Base-by-base conservation (phyloP, 1,140 invertebrate genomes). In the Aporrectodea caliginosa region DNA sequence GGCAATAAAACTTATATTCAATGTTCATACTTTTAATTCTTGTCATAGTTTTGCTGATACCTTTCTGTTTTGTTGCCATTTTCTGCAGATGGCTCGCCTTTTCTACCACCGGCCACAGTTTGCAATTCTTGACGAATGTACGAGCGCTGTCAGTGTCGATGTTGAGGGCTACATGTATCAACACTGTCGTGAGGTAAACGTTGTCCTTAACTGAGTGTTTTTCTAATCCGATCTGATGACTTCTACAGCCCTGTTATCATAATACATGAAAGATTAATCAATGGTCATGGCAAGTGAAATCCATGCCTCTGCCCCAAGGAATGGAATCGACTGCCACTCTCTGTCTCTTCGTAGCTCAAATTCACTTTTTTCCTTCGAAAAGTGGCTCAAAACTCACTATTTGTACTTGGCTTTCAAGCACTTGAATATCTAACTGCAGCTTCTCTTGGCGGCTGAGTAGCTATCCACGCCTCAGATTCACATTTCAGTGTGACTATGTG, bases 91-190 rank as follows among this genome's bases (percentile, higher is more conserved):
- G 97, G 96, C 97, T 71, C 90, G 97, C 70, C 90, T 99, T 58
- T 98, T 99, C 88, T 99, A 99, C 89, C 96, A 99, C 86, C 92
- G 92, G 83, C 98, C 98, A 16, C 96, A 98, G 88, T 99, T 98
- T 90, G 97, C 97, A 33, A 98, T 99, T 85, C 88, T 99, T 79
- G 98, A 99, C 86, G 97, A 99, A 89, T 99, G 98, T 85, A 99
- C 98, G 0, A 97, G 95, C 87, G 96, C 97, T 1, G 97, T 98
- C 0, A 97, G 95, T 81, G 94, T 98, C 0, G 97, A 99, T 88
- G 97, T 99, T 0, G 98, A 99, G 88, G 96, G 95, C 78, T 93
- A 92, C 72, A 98, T 99, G 94, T 99, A 99, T 85, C 92, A 93
- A 81, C 95, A 98, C 86, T 98, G 96, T 84, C 91, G 92, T 82